phyloP scores from a whole-genome alignment of 2,797 vertebrate species.

The Delichon dasypus region DNA sequence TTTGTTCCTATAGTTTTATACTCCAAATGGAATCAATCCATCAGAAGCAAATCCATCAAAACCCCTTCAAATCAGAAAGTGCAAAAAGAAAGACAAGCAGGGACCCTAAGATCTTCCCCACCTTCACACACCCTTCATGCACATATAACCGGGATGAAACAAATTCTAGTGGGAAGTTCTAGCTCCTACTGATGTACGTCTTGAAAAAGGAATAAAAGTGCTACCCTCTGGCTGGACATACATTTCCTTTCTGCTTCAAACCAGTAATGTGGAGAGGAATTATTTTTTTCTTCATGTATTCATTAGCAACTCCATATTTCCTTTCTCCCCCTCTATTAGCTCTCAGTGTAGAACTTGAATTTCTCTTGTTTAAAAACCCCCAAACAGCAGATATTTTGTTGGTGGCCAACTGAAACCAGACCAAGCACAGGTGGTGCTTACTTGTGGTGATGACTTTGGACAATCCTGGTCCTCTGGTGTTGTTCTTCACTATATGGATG shows the following conservation, averaged over 20 bases:
- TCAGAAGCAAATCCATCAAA: not conserved
- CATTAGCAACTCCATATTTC: not conserved
- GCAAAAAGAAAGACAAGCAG: not conserved
- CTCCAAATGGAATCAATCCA: not conserved
- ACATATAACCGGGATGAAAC: not conserved
- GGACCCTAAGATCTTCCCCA: not conserved
- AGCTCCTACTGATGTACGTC: not conserved
- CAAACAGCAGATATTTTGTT: not conserved
- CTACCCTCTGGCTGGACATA: not conserved
- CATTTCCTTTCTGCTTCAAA: not conserved
- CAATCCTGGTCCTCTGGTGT: conserved; percentile 88
- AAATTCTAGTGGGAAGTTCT: not conserved
- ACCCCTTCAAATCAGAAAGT: not conserved
- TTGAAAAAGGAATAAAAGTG: not conserved
- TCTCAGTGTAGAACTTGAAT: not conserved
- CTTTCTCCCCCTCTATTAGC: fast-evolving
- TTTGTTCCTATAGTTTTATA: not conserved
- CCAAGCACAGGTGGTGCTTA: conserved; percentile 70
- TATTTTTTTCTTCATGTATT: not conserved
- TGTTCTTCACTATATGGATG: conserved; percentile 93
- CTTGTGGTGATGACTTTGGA: conserved; percentile 89
- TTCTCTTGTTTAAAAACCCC: not conserved
- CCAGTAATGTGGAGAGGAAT: not conserved
- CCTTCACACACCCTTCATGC: not conserved
- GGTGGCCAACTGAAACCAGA: not conserved